Evolutionary conservation across 2,113 vertebrate genomes (phyloP), one percentile per base, ranked within the genome.

Genomic region (Pseudorasbora parva): DNA sequence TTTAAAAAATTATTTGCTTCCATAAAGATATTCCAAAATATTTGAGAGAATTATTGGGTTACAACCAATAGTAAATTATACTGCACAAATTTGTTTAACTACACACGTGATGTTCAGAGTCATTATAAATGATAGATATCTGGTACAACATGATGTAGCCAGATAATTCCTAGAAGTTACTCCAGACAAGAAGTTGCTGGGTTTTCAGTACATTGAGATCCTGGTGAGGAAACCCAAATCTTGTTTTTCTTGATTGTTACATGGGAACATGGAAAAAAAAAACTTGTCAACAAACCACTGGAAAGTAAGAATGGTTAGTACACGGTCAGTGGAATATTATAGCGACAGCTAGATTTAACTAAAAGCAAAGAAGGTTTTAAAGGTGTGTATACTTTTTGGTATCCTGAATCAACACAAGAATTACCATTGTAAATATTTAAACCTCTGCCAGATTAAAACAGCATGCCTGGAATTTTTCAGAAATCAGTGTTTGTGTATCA

Each of bases 331-430:
- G 54, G 54, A 59, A 41, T 74, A 74, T 49, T 27, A 19, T 59
- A 51, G 19, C 2, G 6, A 54, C 62, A 17, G 45, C 51, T 78
- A 27, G 21, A 37, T 69, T 78, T n/a, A 47, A 71, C n/a, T 51
- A 15, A n/a, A 66, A 12, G 3, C 81, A 74, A 72, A 72, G 25
- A 12, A 75, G 54, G 11, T 17, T 78, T 23, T 15, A 43, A 78
- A 60, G n/a, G 14, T 60, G 75, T 57, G 21, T 41, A 25, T 43
- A 21, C 75, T 59, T 59, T 5, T 43, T 60, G 19, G 56, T 56
- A 21, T 21, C 3, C 74, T 76, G 74, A 76, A 37, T 56, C 25
- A 76, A 76, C 49, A 60, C 2, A 43, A 78, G 21, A 78, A 60
- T 59, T 59, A 59, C 8, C 30, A 59, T 60, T 14, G 14, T 21